These are phyloP conservation scores for Protonemura montana DNA, from an alignment of 2,888 invertebrate genomes.

Conservation along the genomic window DNA sequence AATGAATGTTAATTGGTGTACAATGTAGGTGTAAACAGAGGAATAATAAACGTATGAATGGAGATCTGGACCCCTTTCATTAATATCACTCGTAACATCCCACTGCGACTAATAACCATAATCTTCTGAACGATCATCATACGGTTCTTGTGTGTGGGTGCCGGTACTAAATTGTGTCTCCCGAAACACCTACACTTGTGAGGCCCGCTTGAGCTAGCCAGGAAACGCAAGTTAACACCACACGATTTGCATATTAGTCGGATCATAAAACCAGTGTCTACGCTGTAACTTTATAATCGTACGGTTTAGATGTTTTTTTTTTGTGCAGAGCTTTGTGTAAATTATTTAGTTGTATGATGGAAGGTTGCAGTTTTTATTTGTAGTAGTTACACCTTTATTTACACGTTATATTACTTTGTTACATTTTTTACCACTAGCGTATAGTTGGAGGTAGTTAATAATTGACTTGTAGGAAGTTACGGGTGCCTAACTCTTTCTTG, in stretches of 20 bases:
- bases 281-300: neutral
- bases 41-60: neutral
- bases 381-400: neutral
- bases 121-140: neutral
- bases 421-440: no score
- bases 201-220: neutral
- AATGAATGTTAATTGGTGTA: neutral
- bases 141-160: neutral
- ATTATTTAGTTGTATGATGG: neutral
- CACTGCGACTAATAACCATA: neutral
- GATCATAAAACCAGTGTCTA: neutral
- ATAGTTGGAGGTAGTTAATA: no score
- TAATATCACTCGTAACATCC: slow-evolving; percentile 12
- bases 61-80: neutral
- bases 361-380: neutral
- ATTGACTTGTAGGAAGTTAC: no score
- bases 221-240: slow-evolving; percentile 12
- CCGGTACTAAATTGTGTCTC: neutral
- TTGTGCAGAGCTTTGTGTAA: neutral
- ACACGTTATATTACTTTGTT: no score
- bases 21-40: neutral
- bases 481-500: no score
- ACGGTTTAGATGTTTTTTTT: neutral
- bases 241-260: neutral
- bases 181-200: neutral